Evolutionary conservation across 2,888 invertebrate genomes (phyloP), one percentile per base, ranked within the genome.

Genomic region (Drosophila neutralis): DNA sequence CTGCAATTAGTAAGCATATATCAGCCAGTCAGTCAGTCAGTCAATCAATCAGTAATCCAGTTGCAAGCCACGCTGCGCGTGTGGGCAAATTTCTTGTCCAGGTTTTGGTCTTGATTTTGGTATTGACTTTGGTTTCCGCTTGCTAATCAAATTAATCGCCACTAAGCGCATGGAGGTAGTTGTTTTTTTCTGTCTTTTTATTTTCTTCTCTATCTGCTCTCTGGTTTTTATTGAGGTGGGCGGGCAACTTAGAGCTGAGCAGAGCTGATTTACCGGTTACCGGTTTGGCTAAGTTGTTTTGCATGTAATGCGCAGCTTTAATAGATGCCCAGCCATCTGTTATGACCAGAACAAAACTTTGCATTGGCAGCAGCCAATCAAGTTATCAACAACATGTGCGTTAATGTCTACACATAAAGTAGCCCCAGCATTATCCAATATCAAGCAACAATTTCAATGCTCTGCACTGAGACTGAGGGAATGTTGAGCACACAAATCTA

Each of bases 101-200:
- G 53, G 24, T 51, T 51, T 64, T 60, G 56, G 15, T 45, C 53
- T 65, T 61, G 70, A 51, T 72, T 60, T 53, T 59, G 56, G 29
- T 42, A 38, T 62, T 38, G 63, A 48, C 59, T 58, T 49, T 56
- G 69, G 70, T 77, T 87, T 85, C 88, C 85, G 85, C 81, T 71
- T 80, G 83, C 77, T 83, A 85, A 85, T 85, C 85, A 81, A 87
- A 81, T 77, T 81, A 81, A 79, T 81, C 77, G 76, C 73, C 69
- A 68, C 42, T 58, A 63, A 72, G 53, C 65, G 56, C 62, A 56
- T 71, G 62, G 49, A 35, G 54, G 65, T 27, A 68, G 54, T 63
- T 60, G 45, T 48, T 61, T 36, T 61, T 52, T 42, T 49, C 33
- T 60, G 60, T 65, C 29, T 49, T 33, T 33, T 33, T 33, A 33